A percentile compares a stretch with the other conserved stretches of the same genome.
Evolutionary conservation across 2,797 vertebrate species (phyloP).

Genomic region (Notolepis coatsorum): DNA sequence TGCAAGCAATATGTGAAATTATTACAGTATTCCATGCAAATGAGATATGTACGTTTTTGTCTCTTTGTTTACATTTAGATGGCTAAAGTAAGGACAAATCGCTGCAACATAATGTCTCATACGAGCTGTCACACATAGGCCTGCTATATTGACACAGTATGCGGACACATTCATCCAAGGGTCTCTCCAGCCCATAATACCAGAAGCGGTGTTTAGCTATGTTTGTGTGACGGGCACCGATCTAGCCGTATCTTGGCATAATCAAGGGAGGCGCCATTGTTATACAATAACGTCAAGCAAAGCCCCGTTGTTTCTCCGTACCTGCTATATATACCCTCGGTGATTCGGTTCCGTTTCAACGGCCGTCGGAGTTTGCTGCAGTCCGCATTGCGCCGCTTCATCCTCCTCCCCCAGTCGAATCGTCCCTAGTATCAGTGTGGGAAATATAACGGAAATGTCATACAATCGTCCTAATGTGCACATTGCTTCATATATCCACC

Average conservation of each 20-base stretch:
- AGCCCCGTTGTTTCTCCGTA: constrained; percentile 70
- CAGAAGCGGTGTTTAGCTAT: background rate
- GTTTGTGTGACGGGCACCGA: constrained; percentile 1
- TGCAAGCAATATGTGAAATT: too few species aligned
- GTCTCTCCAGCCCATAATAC: background rate
- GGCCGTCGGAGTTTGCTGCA: constrained; percentile 90
- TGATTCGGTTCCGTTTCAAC: constrained; percentile 92
- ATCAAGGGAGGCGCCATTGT: constrained; percentile 71
- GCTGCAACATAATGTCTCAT: background rate
- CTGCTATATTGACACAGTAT: constrained; percentile 41
- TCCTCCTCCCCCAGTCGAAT: constrained; percentile 89
- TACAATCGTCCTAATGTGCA: constrained; percentile 57
- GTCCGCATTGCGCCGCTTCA: constrained; percentile 94
- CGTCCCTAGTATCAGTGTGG: constrained; percentile 71
- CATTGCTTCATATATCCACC: constrained; percentile 70
- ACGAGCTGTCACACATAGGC: constrained; percentile 50
- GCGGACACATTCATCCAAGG: constrained; percentile 23
- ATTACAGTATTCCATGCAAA: background rate
- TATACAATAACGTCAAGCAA: constrained; percentile 64
- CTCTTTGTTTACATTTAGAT: constrained; percentile 11
- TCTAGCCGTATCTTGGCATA: constrained; percentile 49
- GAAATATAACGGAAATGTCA: constrained; percentile 62
- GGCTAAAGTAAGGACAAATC: constrained; percentile 2
- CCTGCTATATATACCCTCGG: constrained; percentile 97
- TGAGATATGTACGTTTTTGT: background rate